phyloP scores from a whole-genome alignment of 2,113 vertebrate genomes.

The Larimichthys crocea region DNA sequence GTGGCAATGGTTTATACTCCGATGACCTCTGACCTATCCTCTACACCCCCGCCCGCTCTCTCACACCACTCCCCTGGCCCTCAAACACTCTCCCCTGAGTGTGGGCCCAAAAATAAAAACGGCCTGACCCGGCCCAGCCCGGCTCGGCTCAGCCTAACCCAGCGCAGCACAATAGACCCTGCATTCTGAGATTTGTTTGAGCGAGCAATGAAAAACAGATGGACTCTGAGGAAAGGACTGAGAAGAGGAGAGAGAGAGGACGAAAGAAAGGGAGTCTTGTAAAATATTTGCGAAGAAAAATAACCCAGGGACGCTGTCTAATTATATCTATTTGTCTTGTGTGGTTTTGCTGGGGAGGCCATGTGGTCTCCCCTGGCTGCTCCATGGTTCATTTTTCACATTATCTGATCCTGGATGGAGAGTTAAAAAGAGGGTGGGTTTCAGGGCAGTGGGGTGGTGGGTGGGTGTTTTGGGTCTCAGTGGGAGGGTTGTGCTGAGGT shows the following conservation, averaged over 20 bases:
- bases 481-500: slow-evolving; percentile 61
- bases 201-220: slow-evolving; percentile 88
- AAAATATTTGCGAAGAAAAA: slow-evolving; percentile 91
- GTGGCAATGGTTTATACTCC: slow-evolving; percentile 88
- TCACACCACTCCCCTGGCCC: slow-evolving; percentile 84
- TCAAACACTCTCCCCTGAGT: slow-evolving; percentile 81
- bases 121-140: slow-evolving; percentile 65
- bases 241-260: slow-evolving; percentile 66
- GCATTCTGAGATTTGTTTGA: slow-evolving; percentile 82
- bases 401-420: slow-evolving; percentile 78
- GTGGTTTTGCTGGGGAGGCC: slow-evolving; percentile 80
- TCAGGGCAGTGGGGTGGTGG: slow-evolving; percentile 23
- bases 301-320: slow-evolving; percentile 85
- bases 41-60: slow-evolving; percentile 74
- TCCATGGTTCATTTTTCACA: slow-evolving; percentile 83
- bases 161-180: slow-evolving; percentile 70
- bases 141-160: slow-evolving; percentile 62
- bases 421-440: slow-evolving; percentile 62
- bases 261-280: slow-evolving; percentile 82
- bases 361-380: slow-evolving; percentile 75
- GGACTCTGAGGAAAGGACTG: slow-evolving; percentile 66
- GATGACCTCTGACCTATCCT: slow-evolving; percentile 73
- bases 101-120: slow-evolving; percentile 67
- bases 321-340: slow-evolving; percentile 88
- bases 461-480: slow-evolving; percentile 53